phyloP scores from a whole-genome alignment of 2,113 vertebrate genomes.

The Tupaia tana region DNA sequence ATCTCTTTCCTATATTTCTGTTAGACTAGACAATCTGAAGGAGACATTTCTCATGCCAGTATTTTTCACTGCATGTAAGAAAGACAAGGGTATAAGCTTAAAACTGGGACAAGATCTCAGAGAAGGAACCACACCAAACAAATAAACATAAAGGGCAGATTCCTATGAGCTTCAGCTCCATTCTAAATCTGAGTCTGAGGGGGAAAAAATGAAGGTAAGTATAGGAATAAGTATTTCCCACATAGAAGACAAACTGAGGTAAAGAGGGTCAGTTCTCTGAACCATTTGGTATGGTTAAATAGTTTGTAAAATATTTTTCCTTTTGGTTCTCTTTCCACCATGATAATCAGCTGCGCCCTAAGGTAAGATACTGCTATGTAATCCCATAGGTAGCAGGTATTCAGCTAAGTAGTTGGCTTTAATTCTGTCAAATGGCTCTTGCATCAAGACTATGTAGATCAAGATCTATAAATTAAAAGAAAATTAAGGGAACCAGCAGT shows the following conservation, averaged over 20 bases:
- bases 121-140: not conserved
- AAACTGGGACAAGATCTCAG: not conserved
- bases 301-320: not conserved
- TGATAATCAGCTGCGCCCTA: not conserved
- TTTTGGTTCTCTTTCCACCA: not conserved
- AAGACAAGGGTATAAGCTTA: slow-evolving; percentile 1
- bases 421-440: not conserved
- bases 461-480: not conserved
- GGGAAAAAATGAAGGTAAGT: not conserved
- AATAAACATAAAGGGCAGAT: not conserved
- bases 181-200: slow-evolving; percentile 34
- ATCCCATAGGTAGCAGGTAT: not conserved
- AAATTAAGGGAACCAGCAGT: too few species aligned
- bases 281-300: not conserved
- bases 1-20: slow-evolving; percentile 8
- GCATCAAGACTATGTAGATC: not conserved
- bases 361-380: not conserved
- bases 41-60: not conserved
- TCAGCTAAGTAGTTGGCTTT: not conserved
- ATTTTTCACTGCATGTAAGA: not conserved
- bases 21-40: slow-evolving; percentile 5
- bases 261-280: not conserved
- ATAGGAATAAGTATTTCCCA: not conserved
- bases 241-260: not conserved
- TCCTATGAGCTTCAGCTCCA: not conserved